phyloP scores from a whole-genome alignment of 1,140 invertebrate species.

The Popillia japonica region DNA sequence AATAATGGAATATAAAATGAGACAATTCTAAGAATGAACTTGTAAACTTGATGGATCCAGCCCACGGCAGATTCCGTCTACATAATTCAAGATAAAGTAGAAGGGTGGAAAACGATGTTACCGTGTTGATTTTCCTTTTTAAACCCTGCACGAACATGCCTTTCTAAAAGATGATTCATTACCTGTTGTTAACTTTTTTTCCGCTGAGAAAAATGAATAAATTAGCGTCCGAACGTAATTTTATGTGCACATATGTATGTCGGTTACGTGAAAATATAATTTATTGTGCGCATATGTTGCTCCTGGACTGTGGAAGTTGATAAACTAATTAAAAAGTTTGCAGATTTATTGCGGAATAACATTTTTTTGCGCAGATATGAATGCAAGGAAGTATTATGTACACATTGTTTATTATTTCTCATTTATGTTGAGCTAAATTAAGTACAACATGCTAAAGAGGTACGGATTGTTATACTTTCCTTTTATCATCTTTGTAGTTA shows the following conservation, averaged over 20 bases:
- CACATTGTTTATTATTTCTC: too few relatives aligned
- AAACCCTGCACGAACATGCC: not conserved
- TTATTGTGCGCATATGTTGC: not conserved
- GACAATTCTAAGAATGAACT: conserved; percentile 24
- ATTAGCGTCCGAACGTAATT: not conserved
- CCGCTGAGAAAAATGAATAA: not conserved
- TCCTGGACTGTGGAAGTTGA: not conserved
- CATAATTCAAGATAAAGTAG: not conserved
- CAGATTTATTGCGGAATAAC: not conserved
- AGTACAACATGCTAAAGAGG: too few relatives aligned
- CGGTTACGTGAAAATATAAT: conserved; percentile 15
- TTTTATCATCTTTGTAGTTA: too few relatives aligned
- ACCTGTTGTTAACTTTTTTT: not conserved
- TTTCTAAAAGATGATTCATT: not conserved
- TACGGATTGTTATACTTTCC: too few relatives aligned
- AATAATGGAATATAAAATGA: conserved; percentile 27
- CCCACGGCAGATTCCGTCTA: not conserved
- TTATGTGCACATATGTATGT: conserved; percentile 4
- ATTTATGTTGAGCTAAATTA: too few relatives aligned
- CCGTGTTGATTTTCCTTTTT: not conserved
- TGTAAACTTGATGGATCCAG: conserved; percentile 3
- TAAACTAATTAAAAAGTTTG: conserved; percentile 28
- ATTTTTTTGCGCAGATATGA: too few relatives aligned
- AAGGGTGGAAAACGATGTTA: not conserved
- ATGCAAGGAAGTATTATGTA: too few relatives aligned